Evolutionary conservation across 2,888 invertebrate genomes (phyloP).

Genomic region (Nephrotoma guestfalica): DNA sequence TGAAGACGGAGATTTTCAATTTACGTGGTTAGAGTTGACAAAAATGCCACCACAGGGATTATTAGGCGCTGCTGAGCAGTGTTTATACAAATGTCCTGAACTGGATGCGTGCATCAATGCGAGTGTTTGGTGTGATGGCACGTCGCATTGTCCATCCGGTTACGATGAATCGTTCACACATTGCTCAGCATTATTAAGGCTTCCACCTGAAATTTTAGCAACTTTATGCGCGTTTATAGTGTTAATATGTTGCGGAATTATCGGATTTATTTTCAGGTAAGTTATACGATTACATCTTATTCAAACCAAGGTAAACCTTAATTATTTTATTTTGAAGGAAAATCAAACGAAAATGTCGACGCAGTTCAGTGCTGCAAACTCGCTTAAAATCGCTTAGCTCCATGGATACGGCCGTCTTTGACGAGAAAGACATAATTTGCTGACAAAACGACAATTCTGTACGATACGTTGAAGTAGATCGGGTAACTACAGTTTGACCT

Average conservation of each 20-base stretch:
- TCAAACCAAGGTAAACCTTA: background rate
- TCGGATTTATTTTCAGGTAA: slow-evolving; percentile 38
- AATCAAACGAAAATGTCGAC: slow-evolving; percentile 47
- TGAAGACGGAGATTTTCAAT: slow-evolving; percentile 57
- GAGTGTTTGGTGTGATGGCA: slow-evolving; percentile 68
- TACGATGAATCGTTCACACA: slow-evolving; percentile 67
- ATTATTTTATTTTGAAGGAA: slow-evolving; percentile 21
- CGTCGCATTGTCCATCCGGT: slow-evolving; percentile 62
- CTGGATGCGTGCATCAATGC: slow-evolving; percentile 68
- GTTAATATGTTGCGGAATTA: slow-evolving; percentile 33
- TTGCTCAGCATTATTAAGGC: slow-evolving; percentile 60
- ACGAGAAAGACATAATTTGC: slow-evolving; percentile 83
- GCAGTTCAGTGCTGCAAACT: slow-evolving; percentile 63
- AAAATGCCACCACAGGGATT: slow-evolving; percentile 34
- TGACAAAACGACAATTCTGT: slow-evolving; percentile 94
- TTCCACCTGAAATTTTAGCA: slow-evolving; percentile 59
- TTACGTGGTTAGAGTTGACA: slow-evolving; percentile 73
- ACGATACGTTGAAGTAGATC: slow-evolving; percentile 79
- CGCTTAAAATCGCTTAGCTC: slow-evolving; percentile 61
- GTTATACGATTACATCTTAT: background rate
- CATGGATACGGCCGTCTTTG: slow-evolving; percentile 65
- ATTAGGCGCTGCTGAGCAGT: slow-evolving; percentile 45
- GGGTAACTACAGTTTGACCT: slow-evolving; percentile 78
- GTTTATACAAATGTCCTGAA: slow-evolving; percentile 60
- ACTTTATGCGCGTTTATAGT: slow-evolving; percentile 36